Evolutionary conservation across 2,113 vertebrate genomes (phyloP).

Genomic region (Vidua chalybeata): DNA sequence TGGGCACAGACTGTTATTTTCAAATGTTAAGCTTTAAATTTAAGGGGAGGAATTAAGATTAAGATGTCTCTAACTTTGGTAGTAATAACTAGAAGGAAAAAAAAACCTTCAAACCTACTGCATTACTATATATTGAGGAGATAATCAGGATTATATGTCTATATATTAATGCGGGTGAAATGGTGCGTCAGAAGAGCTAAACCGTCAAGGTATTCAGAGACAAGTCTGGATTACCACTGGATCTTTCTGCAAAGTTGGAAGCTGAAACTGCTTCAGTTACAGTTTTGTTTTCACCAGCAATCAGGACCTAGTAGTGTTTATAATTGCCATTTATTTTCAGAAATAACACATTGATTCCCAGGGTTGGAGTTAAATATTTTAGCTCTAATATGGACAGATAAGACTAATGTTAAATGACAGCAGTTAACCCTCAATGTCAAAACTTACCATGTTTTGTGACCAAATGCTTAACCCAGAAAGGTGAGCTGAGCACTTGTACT

Average conservation of each 20-base stretch:
- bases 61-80: background rate
- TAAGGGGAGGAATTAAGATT: background rate
- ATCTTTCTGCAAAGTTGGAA: background rate
- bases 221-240: background rate
- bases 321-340: background rate
- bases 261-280: background rate
- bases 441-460: background rate
- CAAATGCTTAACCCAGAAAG: background rate
- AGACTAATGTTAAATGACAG: background rate
- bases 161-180: background rate
- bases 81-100: background rate
- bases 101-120: background rate
- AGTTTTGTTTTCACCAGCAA: background rate
- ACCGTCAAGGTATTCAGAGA: too few relatives aligned
- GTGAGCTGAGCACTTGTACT: background rate
- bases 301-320: background rate
- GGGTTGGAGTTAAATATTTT: background rate
- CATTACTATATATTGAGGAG: background rate
- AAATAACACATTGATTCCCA: background rate
- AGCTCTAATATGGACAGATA: background rate
- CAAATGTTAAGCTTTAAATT: background rate
- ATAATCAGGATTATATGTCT: background rate
- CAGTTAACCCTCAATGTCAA: background rate
- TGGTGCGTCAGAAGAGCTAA: background rate
- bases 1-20: background rate